phyloP scores from a whole-genome alignment of 2,888 invertebrate species.

The Parnassius mnemosyne region DNA sequence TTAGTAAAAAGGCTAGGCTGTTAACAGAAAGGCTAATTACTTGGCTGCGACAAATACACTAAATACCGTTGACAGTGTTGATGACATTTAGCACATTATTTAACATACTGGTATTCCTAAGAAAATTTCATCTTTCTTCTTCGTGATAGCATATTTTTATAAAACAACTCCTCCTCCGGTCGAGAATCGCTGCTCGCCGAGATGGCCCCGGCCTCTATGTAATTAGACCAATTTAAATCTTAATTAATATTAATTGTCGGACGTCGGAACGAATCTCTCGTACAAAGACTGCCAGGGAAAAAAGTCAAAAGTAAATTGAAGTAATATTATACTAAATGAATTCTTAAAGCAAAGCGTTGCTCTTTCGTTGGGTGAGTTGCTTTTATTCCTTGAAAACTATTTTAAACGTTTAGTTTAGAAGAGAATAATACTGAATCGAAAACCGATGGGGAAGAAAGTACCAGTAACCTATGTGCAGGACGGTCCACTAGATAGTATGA shows the following conservation, averaged over 20 bases:
- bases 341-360: constrained; percentile 10
- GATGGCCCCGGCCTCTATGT: constrained; percentile 73
- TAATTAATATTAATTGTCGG: constrained; percentile 80
- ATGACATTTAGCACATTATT: neutral
- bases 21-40: too few species aligned
- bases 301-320: constrained; percentile 48
- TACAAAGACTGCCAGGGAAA: constrained; percentile 64
- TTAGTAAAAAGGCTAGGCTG: too few species aligned
- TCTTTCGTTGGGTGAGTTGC: constrained; percentile 6
- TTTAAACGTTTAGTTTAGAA: too few species aligned
- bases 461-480: too few species aligned
- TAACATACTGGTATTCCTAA: constrained; percentile 1
- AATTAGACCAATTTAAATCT: constrained; percentile 81
- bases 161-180: constrained; percentile 47
- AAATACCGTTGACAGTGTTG: too few species aligned
- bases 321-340: constrained; percentile 46
- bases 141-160: constrained; percentile 32
- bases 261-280: constrained; percentile 78
- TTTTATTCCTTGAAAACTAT: neutral
- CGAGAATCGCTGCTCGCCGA: constrained; percentile 61
- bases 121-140: neutral
- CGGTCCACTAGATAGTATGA: too few species aligned
- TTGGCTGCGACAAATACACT: too few species aligned
- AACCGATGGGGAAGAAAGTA: too few species aligned
- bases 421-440: too few species aligned